Percentiles rank a stretch among this genome's conserved stretches.
Evolutionary conservation across 2,113 vertebrate species (phyloP).

Genomic region (Azemiops feae): DNA sequence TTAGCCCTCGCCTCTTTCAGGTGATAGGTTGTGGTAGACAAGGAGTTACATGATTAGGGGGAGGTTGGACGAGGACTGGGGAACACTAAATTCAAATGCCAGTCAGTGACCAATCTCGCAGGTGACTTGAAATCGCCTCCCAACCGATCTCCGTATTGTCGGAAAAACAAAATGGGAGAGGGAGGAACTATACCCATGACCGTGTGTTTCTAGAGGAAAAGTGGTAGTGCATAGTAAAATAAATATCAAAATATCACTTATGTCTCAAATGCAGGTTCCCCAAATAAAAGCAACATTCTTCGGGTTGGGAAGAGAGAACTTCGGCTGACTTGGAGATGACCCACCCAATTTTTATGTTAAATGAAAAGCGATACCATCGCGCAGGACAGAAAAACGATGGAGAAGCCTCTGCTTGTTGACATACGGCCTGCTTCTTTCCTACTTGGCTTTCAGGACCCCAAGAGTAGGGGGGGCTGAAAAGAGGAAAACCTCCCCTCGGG

Average conservation of each 20-base stretch:
- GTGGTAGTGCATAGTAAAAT: too few species aligned
- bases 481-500: not conserved
- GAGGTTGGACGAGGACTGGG: not conserved
- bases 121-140: not conserved
- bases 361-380: not conserved
- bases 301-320: not conserved
- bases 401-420: not conserved
- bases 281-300: not conserved
- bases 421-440: not conserved
- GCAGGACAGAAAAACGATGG: not conserved
- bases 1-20: not conserved
- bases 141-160: not conserved
- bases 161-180: not conserved
- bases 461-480: not conserved
- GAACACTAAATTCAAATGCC: not conserved
- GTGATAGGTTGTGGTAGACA: not conserved
- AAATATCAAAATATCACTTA: not conserved
- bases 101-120: not conserved
- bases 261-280: not conserved
- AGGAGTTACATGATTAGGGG: not conserved
- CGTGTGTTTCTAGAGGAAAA: not conserved
- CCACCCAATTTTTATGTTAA: not conserved
- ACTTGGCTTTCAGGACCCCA: not conserved
- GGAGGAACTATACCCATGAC: not conserved
- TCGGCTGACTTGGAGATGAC: not conserved